Evolutionary conservation across 2,888 invertebrate species (phyloP).

Genomic region (Drosophila buzzatii): DNA sequence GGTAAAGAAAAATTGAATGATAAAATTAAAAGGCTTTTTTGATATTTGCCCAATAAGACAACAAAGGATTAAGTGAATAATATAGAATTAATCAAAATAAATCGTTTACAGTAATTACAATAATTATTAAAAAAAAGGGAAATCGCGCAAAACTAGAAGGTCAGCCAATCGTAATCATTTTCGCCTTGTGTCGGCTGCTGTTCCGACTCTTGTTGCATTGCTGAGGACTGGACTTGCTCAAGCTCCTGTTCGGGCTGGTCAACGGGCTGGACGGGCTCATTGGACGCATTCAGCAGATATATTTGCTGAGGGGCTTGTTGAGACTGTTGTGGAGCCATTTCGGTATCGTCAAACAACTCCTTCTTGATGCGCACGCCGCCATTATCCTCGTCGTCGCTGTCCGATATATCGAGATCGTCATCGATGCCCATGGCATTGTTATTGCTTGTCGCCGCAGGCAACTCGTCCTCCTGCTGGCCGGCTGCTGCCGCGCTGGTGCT

Average conservation of each 20-base stretch:
- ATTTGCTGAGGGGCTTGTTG: conserved; percentile 43
- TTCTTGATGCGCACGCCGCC: conserved; percentile 66
- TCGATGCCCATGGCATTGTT: conserved; percentile 89
- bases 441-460: conserved; percentile 83
- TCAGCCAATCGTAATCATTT: conserved; percentile 77
- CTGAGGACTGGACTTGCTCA: conserved; percentile 40
- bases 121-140: background rate
- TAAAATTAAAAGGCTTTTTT: background rate
- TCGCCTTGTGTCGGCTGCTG: conserved; percentile 63
- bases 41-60: background rate
- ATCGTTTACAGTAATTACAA: background rate
- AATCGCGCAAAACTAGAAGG: conserved; percentile 60
- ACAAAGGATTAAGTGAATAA: background rate
- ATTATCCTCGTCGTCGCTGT: conserved; percentile 88
- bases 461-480: conserved; percentile 49
- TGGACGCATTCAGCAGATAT: conserved; percentile 56
- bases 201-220: conserved; percentile 39
- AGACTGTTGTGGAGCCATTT: conserved; percentile 26
- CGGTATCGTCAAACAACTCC: conserved; percentile 64
- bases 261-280: conserved; percentile 50
- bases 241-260: conserved; percentile 39
- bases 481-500: conserved; percentile 59
- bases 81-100: background rate
- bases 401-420: conserved; percentile 91
- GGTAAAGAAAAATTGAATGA: too few relatives aligned